phyloP scores from a whole-genome alignment of 2,888 invertebrate genomes.

The Nasonovia ribisnigri region DNA sequence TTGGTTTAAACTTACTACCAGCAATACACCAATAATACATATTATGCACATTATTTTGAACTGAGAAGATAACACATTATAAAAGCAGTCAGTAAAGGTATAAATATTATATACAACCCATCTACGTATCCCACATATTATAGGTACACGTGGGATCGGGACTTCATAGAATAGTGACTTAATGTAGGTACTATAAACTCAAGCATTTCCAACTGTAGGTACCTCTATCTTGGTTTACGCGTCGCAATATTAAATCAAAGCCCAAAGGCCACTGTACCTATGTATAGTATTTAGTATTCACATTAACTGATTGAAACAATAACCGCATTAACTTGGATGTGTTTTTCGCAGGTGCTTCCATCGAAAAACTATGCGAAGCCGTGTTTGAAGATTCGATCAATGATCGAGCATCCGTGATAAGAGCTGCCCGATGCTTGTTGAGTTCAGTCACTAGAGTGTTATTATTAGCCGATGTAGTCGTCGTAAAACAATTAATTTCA shows the following conservation, averaged over 20 bases:
- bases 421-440: conserved; percentile 92
- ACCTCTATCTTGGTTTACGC: neutral
- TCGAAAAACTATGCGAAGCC: conserved; percentile 90
- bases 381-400: conserved; percentile 77
- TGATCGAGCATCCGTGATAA: conserved; percentile 82
- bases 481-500: conserved; percentile 94
- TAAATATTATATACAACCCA: neutral
- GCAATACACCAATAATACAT: neutral
- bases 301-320: neutral
- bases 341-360: conserved; percentile 81
- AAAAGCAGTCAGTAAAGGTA: neutral
- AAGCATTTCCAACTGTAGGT: neutral
- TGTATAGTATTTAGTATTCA: neutral
- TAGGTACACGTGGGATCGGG: neutral
- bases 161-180: neutral
- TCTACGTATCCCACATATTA: neutral
- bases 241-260: neutral
- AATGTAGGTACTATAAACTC: neutral
- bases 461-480: conserved; percentile 95
- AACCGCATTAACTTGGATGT: neutral
- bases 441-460: conserved; percentile 96
- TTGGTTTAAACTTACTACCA: neutral
- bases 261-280: neutral
- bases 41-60: neutral
- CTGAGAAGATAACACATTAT: neutral